phyloP scores from a whole-genome alignment of 1,140 invertebrate genomes.

The Conopomorpha cramerella region DNA sequence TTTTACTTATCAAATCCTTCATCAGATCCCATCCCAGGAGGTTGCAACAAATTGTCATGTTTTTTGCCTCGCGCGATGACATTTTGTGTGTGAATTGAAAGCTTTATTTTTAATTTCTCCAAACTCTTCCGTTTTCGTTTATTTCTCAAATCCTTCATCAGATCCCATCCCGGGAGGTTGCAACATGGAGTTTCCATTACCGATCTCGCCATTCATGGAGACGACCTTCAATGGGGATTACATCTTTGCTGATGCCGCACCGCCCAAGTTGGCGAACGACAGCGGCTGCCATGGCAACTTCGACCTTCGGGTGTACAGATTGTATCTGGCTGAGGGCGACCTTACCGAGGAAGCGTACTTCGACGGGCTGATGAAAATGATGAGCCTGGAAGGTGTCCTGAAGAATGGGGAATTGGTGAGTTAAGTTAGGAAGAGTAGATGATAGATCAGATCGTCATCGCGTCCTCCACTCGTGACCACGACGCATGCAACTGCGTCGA shows the following conservation, averaged over 20 bases:
- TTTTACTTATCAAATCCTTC: no score
- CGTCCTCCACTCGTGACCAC: no score
- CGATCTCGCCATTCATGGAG: slow-evolving; percentile 68
- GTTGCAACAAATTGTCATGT: no score
- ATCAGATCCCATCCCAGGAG: no score
- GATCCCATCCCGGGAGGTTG: slow-evolving; percentile 80
- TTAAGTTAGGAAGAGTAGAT: no score
- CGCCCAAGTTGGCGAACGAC: slow-evolving; percentile 47
- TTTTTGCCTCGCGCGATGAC: no score
- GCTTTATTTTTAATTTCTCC: no score
- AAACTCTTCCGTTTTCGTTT: no score
- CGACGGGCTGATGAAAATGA: slow-evolving; percentile 64
- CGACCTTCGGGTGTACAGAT: slow-evolving; percentile 62
- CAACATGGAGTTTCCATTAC: slow-evolving; percentile 70
- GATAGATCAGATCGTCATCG: no score
- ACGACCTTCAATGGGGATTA: slow-evolving; percentile 53
- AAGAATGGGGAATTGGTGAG: slow-evolving; percentile 64
- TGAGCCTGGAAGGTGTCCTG: slow-evolving; percentile 62
- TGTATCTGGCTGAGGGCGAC: slow-evolving; percentile 66
- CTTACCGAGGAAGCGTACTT: slow-evolving; percentile 66
- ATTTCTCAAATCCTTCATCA: no score
- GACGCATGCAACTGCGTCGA: no score
- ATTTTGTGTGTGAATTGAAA: no score
- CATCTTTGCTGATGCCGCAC: slow-evolving; percentile 64
- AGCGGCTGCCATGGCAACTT: slow-evolving; percentile 26